Conservation (phyloP, 2,113 vertebrate species). For the Porphyrio hochstetteri region DNA sequence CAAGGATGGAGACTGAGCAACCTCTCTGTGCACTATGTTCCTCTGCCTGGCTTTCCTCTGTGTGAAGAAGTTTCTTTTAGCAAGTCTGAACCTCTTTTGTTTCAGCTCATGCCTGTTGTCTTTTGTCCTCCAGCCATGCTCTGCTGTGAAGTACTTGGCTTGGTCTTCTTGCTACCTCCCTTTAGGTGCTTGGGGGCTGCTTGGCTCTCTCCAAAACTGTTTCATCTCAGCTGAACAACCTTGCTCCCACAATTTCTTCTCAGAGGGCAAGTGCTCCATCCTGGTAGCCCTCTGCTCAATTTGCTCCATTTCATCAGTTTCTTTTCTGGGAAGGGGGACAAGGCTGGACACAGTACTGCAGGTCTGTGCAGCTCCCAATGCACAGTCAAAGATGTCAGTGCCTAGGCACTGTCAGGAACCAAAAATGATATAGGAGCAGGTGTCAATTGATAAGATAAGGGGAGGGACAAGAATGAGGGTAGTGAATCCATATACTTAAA, state of each 20-base stretch:
- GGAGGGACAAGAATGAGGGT: background rate
- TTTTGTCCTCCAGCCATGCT: background rate
- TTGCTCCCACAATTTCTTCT: background rate
- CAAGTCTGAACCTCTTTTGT: background rate
- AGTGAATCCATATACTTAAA: background rate
- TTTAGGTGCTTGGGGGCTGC: background rate
- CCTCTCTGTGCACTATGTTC: background rate
- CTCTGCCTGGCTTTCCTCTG: background rate
- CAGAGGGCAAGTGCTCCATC: background rate
- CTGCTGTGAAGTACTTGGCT: background rate
- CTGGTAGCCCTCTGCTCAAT: background rate
- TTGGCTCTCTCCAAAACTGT: background rate
- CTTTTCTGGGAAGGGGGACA: background rate
- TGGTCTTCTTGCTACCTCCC: background rate
- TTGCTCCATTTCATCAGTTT: background rate
- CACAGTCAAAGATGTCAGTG: background rate
- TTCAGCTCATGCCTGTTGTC: background rate
- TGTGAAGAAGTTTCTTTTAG: background rate
- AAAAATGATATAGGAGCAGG: background rate
- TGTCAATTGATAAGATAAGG: background rate
- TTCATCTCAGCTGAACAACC: background rate
- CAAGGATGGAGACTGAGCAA: background rate
- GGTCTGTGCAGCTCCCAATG: background rate
- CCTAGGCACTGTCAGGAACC: background rate
- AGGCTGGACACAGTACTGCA: background rate